These are phyloP conservation scores for Aselliscus stoliczkanus DNA, from an alignment of 2,797 vertebrate species.

Conservation along the genomic window DNA sequence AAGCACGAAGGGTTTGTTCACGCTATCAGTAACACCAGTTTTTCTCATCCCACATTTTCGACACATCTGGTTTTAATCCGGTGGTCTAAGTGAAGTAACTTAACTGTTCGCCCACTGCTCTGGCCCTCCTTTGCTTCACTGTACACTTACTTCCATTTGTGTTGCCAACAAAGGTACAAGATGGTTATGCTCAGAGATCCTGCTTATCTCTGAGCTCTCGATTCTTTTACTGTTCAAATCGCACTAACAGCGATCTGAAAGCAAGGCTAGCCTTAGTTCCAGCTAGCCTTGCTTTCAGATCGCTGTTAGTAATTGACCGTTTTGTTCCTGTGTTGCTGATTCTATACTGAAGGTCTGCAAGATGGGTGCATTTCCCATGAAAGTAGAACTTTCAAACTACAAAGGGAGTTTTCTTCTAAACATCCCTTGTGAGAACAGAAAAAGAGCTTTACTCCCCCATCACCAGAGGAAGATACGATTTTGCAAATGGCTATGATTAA, in stretches of 20 bases:
- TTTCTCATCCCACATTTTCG: constrained; percentile 57
- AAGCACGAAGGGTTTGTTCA: constrained; percentile 66
- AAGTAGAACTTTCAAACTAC: constrained; percentile 22
- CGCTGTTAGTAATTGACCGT: background rate
- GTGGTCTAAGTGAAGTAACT: constrained; percentile 50
- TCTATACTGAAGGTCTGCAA: background rate
- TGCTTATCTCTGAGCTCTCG: constrained; percentile 50
- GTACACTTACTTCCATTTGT: constrained; percentile 36
- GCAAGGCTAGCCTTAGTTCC: constrained; percentile 42
- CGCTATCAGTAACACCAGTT: constrained; percentile 62
- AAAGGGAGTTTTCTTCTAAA: constrained; percentile 33
- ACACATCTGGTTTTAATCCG: constrained; percentile 70
- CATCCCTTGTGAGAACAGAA: background rate
- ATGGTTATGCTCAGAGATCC: constrained; percentile 15
- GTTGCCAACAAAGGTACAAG: background rate
- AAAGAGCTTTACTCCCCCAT: background rate
- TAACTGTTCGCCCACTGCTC: constrained; percentile 62
- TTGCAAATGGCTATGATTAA: constrained; percentile 47
- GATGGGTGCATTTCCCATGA: background rate
- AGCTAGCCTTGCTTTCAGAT: no score
- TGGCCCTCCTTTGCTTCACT: constrained; percentile 42
- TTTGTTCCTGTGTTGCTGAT: constrained; percentile 1
- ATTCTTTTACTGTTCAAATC: constrained; percentile 55
- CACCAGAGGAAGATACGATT: constrained; percentile 5
- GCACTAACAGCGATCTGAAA: constrained; percentile 28